Base-by-base conservation (phyloP, 2,888 invertebrate species). In the Amblyjoppa fuscipennis region DNA sequence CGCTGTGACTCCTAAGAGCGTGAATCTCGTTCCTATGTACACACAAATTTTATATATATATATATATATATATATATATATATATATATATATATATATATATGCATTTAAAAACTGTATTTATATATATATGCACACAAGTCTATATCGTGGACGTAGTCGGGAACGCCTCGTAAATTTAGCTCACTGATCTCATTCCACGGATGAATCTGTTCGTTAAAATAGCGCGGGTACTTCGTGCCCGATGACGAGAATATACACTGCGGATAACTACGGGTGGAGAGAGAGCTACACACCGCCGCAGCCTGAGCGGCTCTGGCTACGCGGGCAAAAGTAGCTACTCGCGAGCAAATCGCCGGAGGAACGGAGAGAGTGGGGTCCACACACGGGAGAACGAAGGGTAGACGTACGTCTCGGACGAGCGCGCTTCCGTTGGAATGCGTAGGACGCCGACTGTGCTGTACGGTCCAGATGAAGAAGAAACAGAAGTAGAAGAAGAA, bases 131-230 rank as follows among this genome's bases (percentile, higher is more conserved):
- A 34, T 73, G 38, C 49, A 38, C 25, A 49, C 45, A 38, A 25
- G 61, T 16, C 31, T 64, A 61, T 64, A 75, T 64, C 34, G 61
- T 61, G 49, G 13, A n/a, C 7, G 34, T 45, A 74, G 81, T 51
- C 34, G 66, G 69, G 34, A 70, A 73, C 45, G 68, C 16, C 59
- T 83, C 87, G 89, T 92, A 92, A 92, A 92, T 91, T 91, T 92
- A 92, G 91, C 90, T 89, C 89, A 89, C 92, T 92, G 92, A 92
- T 92, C 91, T 92, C 92, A 92, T 92, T 92, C 91, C 90, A 87
- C 86, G 89, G 88, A 45, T 90, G 92, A 92, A 92, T 92, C 90
- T 89, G 87, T 85, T 73, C 90, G 88, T 91, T 88, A 90, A 91
- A 92, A 92, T 92, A 92, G 90, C 88, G 85, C 85, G 75, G 87